Evolutionary conservation across 2,797 vertebrate species (phyloP).

Genomic region (Arremon brunneinucha): DNA sequence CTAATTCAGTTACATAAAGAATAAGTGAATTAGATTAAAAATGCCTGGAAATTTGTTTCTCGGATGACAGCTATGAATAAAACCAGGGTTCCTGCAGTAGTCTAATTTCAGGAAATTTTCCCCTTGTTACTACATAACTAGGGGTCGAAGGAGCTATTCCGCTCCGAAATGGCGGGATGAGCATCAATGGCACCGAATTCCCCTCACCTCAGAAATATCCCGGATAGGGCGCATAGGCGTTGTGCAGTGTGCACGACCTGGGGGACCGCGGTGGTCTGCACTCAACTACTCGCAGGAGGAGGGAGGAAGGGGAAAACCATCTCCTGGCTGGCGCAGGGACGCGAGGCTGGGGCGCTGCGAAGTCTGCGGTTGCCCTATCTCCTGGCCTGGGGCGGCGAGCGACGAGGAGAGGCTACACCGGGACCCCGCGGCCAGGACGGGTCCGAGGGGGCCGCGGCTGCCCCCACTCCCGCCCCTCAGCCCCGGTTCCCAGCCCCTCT

Average conservation of each 20-base stretch:
- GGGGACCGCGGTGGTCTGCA: not conserved
- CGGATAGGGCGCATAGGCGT: not conserved
- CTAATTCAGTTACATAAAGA: slow-evolving; percentile 90
- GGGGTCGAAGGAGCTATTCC: slow-evolving; percentile 51
- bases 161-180: slow-evolving; percentile 37
- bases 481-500: too few relatives aligned
- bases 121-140: slow-evolving; percentile 81
- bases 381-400: not conserved
- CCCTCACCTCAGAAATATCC: not conserved
- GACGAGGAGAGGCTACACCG: not conserved
- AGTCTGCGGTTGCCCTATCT: not conserved
- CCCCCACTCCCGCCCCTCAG: not conserved
- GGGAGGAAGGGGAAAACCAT: not conserved
- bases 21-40: slow-evolving; percentile 90
- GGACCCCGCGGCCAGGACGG: not conserved
- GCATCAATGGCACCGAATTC: not conserved
- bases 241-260: not conserved
- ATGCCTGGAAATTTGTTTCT: slow-evolving; percentile 87
- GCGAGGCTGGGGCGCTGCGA: not conserved
- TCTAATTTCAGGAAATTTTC: slow-evolving; percentile 88
- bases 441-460: not conserved
- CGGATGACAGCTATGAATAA: slow-evolving; percentile 90
- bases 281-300: not conserved
- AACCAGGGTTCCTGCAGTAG: slow-evolving; percentile 88
- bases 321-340: not conserved